Percentiles rank a stretch among this genome's conserved stretches.
Conservation (phyloP, 2,113 vertebrate genomes). For the Lamprologus speciosus region DNA sequence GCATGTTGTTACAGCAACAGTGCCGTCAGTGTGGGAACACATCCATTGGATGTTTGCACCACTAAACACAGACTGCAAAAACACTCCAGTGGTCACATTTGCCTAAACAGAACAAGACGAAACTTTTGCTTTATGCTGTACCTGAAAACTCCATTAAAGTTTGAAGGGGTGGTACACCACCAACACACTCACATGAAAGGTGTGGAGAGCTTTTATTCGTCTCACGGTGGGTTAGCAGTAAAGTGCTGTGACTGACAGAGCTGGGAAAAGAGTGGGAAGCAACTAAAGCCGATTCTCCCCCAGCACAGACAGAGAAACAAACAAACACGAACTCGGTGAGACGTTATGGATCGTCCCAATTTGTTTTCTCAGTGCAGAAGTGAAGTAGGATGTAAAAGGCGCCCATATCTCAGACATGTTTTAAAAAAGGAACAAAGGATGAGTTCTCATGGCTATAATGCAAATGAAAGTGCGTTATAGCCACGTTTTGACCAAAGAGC, state of each 20-base stretch:
- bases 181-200: not conserved
- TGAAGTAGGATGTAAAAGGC: not conserved
- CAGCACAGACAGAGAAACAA: not conserved
- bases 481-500: not conserved
- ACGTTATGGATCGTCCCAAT: not conserved
- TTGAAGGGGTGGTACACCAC: not conserved
- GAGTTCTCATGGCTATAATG: not conserved
- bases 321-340: not conserved
- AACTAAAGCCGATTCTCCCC: not conserved
- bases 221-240: not conserved
- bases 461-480: not conserved
- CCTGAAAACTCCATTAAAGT: not conserved
- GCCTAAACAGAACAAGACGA: not conserved
- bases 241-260: not conserved
- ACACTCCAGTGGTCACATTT: not conserved
- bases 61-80: not conserved
- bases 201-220: not conserved
- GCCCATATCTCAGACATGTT: not conserved
- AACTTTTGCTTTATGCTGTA: not conserved
- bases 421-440: not conserved
- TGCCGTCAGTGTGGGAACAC: not conserved
- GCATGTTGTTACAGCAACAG: constrained; percentile 20
- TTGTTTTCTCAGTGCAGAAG: not conserved
- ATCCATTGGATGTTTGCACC: not conserved
- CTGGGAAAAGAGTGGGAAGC: not conserved